Base-by-base conservation (phyloP, 1,140 invertebrate genomes). In the Parasteatoda tepidariorum region DNA sequence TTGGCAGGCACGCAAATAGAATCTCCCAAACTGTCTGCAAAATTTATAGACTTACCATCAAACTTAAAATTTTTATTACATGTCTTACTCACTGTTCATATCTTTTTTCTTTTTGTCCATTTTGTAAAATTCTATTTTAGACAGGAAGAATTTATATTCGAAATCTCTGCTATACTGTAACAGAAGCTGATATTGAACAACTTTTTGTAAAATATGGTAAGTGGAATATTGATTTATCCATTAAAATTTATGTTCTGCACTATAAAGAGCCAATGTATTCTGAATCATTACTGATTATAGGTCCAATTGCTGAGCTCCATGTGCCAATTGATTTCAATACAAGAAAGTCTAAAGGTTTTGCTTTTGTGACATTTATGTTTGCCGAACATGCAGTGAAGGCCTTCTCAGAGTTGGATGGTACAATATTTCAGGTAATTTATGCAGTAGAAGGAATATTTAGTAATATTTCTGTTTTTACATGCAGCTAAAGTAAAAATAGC, bases 371-470 rank as follows among this genome's bases (percentile, higher is more conserved):
- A 0, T 99, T 94, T 89, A 89, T 99, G 87, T 94, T 99, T 91
- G 97, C 98, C 0, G 97, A 99, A 89, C 94, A 99, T 90, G 98
- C 98, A 0, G 92, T 96, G 0, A 93, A 92, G 87, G 98, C 98
- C 0, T 98, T 94, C 87, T 91, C 92, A 22, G 92, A 94, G 86
- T 90, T 99, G 2, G 97, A 99, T 90, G 97, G 97, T 3, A 94
- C 93, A 5, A 91, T 93, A 68, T 95, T 98, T 85, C 93, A 96
- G 87, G 90, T 90, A 76, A 48, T n/a, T n/a, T n/a, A n/a, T n/a
- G n/a, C n/a, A n/a, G n/a, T n/a, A n/a, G n/a, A n/a, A n/a, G n/a
- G n/a, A n/a, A n/a, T n/a, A n/a, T n/a, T n/a, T n/a, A n/a, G n/a
- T n/a, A n/a, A n/a, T n/a, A n/a, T n/a, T n/a, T n/a, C n/a, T n/a